phyloP scores from a whole-genome alignment of 2,888 invertebrate genomes.

The Ommatoiulus sabulosus region DNA sequence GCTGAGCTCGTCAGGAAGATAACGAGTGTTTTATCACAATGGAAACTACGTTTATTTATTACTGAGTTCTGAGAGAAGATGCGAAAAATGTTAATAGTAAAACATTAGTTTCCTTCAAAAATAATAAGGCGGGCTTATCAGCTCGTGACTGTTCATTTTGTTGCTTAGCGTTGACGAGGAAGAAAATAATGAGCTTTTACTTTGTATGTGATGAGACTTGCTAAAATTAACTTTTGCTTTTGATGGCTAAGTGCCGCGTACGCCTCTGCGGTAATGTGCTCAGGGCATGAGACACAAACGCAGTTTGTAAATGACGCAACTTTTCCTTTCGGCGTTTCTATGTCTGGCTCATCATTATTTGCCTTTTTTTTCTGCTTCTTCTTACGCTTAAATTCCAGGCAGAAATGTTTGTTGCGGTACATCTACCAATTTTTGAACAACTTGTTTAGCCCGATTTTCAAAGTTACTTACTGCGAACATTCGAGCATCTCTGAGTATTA shows the following conservation, averaged over 20 bases:
- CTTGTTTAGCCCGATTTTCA: no score
- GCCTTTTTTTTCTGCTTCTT: not conserved
- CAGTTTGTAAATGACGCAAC: not conserved
- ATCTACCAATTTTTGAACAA: no score
- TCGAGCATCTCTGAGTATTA: no score
- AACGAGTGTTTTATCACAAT: no score
- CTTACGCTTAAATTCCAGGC: not conserved
- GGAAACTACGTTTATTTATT: not conserved
- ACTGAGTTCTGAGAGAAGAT: not conserved
- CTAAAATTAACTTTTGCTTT: conserved; percentile 22
- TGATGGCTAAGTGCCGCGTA: conserved; percentile 16
- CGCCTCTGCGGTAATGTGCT: conserved; percentile 18
- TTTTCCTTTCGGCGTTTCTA: not conserved
- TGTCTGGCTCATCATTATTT: not conserved
- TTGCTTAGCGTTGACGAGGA: not conserved
- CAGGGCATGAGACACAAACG: not conserved
- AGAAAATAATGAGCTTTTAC: conserved; percentile 7
- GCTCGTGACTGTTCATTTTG: not conserved
- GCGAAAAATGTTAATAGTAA: not conserved
- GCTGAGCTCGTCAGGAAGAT: no score
- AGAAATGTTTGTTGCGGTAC: not conserved
- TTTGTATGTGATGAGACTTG: not conserved
- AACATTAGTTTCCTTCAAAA: not conserved
- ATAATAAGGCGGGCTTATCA: not conserved
- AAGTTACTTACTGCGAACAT: no score